phyloP scores from a whole-genome alignment of 2,888 invertebrate species.

The Erynnis tages region DNA sequence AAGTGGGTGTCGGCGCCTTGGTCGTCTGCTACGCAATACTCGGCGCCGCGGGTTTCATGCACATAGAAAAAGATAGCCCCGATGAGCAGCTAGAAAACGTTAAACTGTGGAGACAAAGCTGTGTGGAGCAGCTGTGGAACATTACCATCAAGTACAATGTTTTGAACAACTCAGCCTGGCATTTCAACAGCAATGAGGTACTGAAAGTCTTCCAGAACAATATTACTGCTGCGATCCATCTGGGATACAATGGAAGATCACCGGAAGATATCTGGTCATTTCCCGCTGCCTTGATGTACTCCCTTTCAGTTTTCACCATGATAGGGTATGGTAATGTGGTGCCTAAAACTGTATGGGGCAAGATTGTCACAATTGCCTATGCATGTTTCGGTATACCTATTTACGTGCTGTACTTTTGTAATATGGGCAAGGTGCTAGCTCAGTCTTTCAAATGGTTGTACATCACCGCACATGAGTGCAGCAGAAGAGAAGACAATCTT shows the following conservation, averaged over 20 bases:
- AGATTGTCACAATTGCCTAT: conserved; percentile 91
- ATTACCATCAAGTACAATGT: conserved; percentile 85
- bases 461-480: conserved; percentile 88
- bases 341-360: conserved; percentile 91
- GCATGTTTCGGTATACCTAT: conserved; percentile 94
- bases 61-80: conserved; percentile 86
- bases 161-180: conserved; percentile 85
- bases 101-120: conserved; percentile 74
- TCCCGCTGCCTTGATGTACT: conserved; percentile 94
- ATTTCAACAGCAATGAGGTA: conserved; percentile 80
- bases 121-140: conserved; percentile 85
- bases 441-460: conserved; percentile 91
- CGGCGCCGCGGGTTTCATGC: conserved; percentile 90
- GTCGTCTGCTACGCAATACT: conserved; percentile 93
- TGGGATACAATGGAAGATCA: conserved; percentile 87
- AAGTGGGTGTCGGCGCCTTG: conserved; percentile 93
- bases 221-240: conserved; percentile 84
- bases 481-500: conserved; percentile 68
- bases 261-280: conserved; percentile 91
- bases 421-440: conserved; percentile 93
- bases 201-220: conserved; percentile 85
- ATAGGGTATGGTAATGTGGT: conserved; percentile 95
- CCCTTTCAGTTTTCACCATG: conserved; percentile 94
- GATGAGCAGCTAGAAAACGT: conserved; percentile 76
- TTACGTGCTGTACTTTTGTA: conserved; percentile 92